Conservation (phyloP, 1,140 invertebrate species). For the Chelonus insularis region DNA sequence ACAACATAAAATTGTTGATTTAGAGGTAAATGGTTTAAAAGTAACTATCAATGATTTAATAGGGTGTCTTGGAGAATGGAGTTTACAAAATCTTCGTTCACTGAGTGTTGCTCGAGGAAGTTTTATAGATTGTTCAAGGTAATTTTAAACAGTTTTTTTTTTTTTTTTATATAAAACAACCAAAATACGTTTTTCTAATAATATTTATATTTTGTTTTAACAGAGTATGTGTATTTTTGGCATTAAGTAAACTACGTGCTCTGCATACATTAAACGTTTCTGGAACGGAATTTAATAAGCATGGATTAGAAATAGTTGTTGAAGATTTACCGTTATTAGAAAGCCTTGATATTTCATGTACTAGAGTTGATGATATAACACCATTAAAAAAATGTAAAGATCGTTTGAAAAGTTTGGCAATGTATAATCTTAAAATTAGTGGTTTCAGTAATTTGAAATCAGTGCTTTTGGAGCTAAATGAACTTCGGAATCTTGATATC, state of each 20-base stretch:
- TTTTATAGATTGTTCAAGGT: slow-evolving; percentile 64
- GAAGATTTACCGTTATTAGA: slow-evolving; percentile 71
- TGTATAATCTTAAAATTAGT: slow-evolving; percentile 69
- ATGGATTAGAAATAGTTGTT: slow-evolving; percentile 70
- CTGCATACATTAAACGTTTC: slow-evolving; percentile 72
- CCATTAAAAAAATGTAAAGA: slow-evolving; percentile 67
- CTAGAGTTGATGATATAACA: slow-evolving; percentile 69
- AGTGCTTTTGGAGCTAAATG: slow-evolving; percentile 64
- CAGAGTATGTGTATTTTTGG: slow-evolving; percentile 61
- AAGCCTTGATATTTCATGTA: slow-evolving; percentile 73
- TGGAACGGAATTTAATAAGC: slow-evolving; percentile 72
- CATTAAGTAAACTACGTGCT: slow-evolving; percentile 64
- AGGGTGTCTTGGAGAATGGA: slow-evolving; percentile 75
- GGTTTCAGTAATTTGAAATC: slow-evolving; percentile 59
- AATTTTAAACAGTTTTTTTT: too few species aligned
- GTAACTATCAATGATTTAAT: slow-evolving; percentile 70
- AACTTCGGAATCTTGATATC: slow-evolving; percentile 68
- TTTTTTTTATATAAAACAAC: too few species aligned
- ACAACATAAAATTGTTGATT: slow-evolving; percentile 67
- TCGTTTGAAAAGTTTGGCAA: slow-evolving; percentile 65
- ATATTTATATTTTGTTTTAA: slow-evolving; percentile 31
- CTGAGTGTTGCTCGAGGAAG: slow-evolving; percentile 71
- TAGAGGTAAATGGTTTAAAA: slow-evolving; percentile 68
- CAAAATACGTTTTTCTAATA: too few species aligned
- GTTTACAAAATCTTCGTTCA: slow-evolving; percentile 67